These are phyloP conservation scores for Halcyon malimbica DNA, from an alignment of 2,113 vertebrate species.

Conservation along the genomic window DNA sequence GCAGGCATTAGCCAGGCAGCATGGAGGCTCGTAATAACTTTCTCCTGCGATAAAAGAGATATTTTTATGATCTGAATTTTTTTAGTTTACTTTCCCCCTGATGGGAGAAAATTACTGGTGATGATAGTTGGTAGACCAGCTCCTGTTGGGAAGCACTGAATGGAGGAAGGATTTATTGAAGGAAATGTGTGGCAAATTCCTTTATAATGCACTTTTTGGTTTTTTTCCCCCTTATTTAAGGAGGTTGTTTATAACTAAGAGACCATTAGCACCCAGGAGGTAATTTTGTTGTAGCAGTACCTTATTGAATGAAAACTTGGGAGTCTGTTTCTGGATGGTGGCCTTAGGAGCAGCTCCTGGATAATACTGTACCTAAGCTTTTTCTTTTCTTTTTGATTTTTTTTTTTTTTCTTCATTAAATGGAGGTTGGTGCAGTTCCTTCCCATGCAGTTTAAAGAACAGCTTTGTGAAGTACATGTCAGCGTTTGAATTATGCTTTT, in stretches of 20 bases:
- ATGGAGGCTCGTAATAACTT: slow-evolving; percentile 8
- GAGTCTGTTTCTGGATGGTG: slow-evolving; percentile 12
- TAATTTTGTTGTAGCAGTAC: slow-evolving; percentile 8
- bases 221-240: background rate
- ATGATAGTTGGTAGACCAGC: background rate
- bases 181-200: slow-evolving; percentile 14
- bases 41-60: background rate
- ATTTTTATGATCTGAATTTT: slow-evolving; percentile 1
- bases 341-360: background rate
- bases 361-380: background rate
- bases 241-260: slow-evolving; percentile 32
- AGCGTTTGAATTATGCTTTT: slow-evolving; percentile 26
- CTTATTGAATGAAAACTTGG: slow-evolving; percentile 31
- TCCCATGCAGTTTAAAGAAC: slow-evolving; percentile 1
- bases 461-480: background rate
- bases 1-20: background rate
- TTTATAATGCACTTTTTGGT: background rate
- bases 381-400: background rate
- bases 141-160: slow-evolving; percentile 31
- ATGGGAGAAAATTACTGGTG: slow-evolving; percentile 34
- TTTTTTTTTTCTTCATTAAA: background rate
- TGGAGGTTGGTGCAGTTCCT: background rate
- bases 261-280: background rate
- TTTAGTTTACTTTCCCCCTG: slow-evolving; percentile 28
- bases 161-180: slow-evolving; percentile 32